Conservation (phyloP, 2,113 vertebrate genomes). For the Dasyornis broadbenti region DNA sequence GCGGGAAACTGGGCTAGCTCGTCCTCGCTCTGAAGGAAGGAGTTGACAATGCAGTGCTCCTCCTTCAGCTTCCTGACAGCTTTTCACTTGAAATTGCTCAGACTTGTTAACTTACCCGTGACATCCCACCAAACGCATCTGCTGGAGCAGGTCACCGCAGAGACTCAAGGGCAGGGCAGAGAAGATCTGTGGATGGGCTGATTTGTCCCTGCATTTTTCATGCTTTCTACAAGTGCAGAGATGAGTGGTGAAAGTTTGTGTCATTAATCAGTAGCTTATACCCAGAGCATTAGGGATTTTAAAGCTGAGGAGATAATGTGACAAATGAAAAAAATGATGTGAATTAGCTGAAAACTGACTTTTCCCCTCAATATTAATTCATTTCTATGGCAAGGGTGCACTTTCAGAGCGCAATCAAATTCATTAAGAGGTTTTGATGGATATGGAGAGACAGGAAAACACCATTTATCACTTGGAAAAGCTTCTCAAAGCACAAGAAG, state of each 20-base stretch:
- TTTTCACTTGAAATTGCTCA: background rate
- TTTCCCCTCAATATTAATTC: background rate
- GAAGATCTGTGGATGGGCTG: background rate
- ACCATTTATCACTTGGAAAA: background rate
- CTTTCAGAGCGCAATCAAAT: background rate
- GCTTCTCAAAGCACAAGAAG: background rate
- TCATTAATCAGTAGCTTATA: conserved; percentile 6
- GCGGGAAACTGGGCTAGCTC: background rate
- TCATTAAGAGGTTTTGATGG: conserved; percentile 35
- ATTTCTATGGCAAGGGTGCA: background rate
- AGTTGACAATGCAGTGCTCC: background rate
- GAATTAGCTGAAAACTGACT: conserved; percentile 16
- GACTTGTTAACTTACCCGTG: background rate
- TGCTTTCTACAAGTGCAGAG: background rate
- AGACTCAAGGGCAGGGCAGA: background rate
- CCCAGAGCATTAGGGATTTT: background rate
- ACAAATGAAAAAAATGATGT: background rate
- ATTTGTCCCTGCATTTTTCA: background rate
- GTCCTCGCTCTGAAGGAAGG: background rate
- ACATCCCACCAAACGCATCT: background rate
- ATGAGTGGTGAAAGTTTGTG: background rate
- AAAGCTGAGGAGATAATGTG: background rate
- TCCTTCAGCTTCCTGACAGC: background rate
- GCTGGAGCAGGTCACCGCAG: background rate
- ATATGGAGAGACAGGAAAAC: conserved; percentile 1